Conservation (phyloP, 2,888 invertebrate genomes). For the Drosophila yooni region DNA sequence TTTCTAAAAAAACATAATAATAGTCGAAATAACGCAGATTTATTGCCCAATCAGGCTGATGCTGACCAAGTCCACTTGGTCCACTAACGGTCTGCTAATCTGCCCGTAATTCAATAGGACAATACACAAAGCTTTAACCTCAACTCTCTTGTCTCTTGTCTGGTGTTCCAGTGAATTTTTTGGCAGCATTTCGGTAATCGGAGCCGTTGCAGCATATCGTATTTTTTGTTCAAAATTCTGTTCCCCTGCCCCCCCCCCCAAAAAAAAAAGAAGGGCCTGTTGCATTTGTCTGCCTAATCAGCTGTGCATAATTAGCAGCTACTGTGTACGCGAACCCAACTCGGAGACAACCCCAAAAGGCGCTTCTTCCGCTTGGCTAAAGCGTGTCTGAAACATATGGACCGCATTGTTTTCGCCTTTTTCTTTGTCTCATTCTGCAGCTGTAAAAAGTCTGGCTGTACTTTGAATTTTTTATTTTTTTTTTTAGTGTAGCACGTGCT, state of each 20-base stretch:
- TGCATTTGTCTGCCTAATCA: slow-evolving; percentile 78
- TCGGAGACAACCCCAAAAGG: slow-evolving; percentile 24
- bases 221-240: slow-evolving; percentile 57
- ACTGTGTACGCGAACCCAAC: slow-evolving; percentile 67
- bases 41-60: slow-evolving; percentile 57
- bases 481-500: slow-evolving; percentile 74
- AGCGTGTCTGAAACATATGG: slow-evolving; percentile 79
- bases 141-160: slow-evolving; percentile 46
- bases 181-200: slow-evolving; percentile 53
- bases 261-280: slow-evolving; percentile 55
- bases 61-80: slow-evolving; percentile 24
- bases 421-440: slow-evolving; percentile 47
- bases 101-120: slow-evolving; percentile 68
- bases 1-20: slow-evolving; percentile 58
- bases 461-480: slow-evolving; percentile 34
- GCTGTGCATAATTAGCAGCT: slow-evolving; percentile 74
- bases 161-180: slow-evolving; percentile 73
- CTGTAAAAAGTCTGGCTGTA: slow-evolving; percentile 70
- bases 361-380: slow-evolving; percentile 81
- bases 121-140: slow-evolving; percentile 54
- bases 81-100: slow-evolving; percentile 64
- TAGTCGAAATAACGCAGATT: slow-evolving; percentile 40
- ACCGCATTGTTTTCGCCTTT: slow-evolving; percentile 12
- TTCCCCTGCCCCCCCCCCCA: not conserved
- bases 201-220: slow-evolving; percentile 57